Evolutionary conservation across 2,888 invertebrate genomes (phyloP), one percentile per base, ranked within the genome.

Genomic region (Matsumyia berberina): DNA sequence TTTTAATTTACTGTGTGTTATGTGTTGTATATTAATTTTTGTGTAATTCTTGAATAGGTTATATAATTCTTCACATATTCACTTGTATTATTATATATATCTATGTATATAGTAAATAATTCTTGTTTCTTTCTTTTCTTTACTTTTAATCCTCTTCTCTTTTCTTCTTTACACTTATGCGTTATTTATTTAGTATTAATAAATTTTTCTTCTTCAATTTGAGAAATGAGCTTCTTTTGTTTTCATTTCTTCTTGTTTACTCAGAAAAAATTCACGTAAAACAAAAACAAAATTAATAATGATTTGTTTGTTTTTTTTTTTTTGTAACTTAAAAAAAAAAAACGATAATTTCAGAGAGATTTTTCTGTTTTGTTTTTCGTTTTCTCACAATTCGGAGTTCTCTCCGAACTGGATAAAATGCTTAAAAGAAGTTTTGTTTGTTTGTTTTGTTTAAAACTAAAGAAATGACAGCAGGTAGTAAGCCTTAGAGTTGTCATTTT

Each of bases 51-150:
- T 85, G 85, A 85, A 80, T 85, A 85, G 85, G 70, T 85, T 85
- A 85, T 80, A 85, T 85, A 85, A 85, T 80, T 85, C 74, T 85
- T 85, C 85, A 83, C 83, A 83, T 83, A 83, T 83, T 83, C 83
- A 80, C 85, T 80, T 85, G 85, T 76, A 80, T 80, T 83, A 83
- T 83, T 76, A 85, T 85, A 85, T 74, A 80, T 85, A 82, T 81
- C 76, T 82, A 66, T 85, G 67, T 83, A 79, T 82, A 79, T 85
- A 80, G 85, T 80, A 85, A 85, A 85, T 85, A 85, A 85, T 85
- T 85, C 85, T 85, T 85, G 74, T 85, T 82, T 82, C 79, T 69
- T 78, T 64, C 35, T 77, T 79, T 83, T 57, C 60, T 69, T 82
- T 49, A 35, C 66, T 73, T 74, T 83, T 78, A 74, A 79, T 85